These are phyloP conservation scores for Danio choprae DNA, from an alignment of 2,797 vertebrate genomes.

Conservation along the genomic window DNA sequence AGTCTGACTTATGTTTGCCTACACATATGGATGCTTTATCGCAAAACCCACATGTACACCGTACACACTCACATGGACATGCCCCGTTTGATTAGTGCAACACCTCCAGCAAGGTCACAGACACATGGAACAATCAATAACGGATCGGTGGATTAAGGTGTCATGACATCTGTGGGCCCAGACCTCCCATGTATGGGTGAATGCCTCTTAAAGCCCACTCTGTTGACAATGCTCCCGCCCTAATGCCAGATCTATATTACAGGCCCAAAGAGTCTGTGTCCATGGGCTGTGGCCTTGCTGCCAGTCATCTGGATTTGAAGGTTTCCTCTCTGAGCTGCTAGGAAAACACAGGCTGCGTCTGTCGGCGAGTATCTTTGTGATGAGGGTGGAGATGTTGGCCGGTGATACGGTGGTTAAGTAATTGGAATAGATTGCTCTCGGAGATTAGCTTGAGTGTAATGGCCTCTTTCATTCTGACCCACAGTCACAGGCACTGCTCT, in stretches of 20 bases:
- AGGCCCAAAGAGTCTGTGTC: conserved; percentile 33
- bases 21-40: conserved; percentile 50
- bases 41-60: conserved; percentile 40
- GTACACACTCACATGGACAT: conserved; percentile 56
- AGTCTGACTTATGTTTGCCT: conserved; percentile 28
- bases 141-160: conserved; percentile 77
- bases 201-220: conserved; percentile 67
- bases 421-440: conserved; percentile 62
- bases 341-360: conserved; percentile 47
- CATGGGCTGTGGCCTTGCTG: conserved; percentile 36
- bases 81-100: conserved; percentile 72
- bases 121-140: conserved; percentile 79
- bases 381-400: conserved; percentile 54
- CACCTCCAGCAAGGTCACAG: conserved; percentile 76
- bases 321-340: conserved; percentile 28
- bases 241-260: conserved; percentile 56
- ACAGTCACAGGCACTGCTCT: conserved; percentile 44
- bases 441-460: conserved; percentile 55
- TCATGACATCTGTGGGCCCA: conserved; percentile 73
- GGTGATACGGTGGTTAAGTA: conserved; percentile 57
- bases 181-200: conserved; percentile 67
- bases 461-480: conserved; percentile 51
- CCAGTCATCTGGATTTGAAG: conserved; percentile 51
- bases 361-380: conserved; percentile 37
- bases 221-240: conserved; percentile 54